These are phyloP conservation scores for Sparus aurata DNA, from an alignment of 2,797 vertebrate species.

Conservation along the genomic window DNA sequence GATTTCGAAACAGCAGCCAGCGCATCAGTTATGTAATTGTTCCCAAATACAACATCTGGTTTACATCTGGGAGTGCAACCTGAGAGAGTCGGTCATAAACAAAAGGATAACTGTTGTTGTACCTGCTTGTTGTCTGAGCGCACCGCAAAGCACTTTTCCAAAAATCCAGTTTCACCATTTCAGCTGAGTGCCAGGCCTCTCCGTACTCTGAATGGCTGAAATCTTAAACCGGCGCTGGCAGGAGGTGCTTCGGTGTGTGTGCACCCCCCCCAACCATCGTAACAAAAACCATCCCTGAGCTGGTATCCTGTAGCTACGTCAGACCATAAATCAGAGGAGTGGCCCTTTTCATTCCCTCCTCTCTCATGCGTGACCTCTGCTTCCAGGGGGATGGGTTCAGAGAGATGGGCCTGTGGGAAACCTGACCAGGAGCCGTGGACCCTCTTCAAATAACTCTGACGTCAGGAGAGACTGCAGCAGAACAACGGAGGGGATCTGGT, in stretches of 20 bases:
- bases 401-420: constrained; percentile 75
- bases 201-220: constrained; percentile 39
- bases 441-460: constrained; percentile 76
- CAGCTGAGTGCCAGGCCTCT: constrained; percentile 15
- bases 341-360: constrained; percentile 76
- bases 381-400: constrained; percentile 60
- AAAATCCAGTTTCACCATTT: constrained; percentile 9
- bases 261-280: constrained; percentile 46
- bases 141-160: constrained; percentile 3
- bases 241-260: constrained; percentile 45
- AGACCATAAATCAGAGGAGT: constrained; percentile 85
- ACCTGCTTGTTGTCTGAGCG: constrained; percentile 29
- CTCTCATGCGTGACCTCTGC: constrained; percentile 81
- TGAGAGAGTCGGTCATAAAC: constrained; percentile 5
- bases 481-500: constrained; percentile 56
- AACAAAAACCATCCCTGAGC: constrained; percentile 76
- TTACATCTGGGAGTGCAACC: constrained; percentile 48
- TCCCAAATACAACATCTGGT: constrained; percentile 62
- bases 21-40: constrained; percentile 39
- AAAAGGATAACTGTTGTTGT: constrained; percentile 9
- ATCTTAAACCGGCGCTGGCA: constrained; percentile 61
- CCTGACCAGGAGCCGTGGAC: constrained; percentile 68
- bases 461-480: constrained; percentile 58
- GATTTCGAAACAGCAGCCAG: constrained; percentile 36
- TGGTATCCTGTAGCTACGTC: constrained; percentile 77